Base-by-base conservation (phyloP, 2,888 invertebrate species). In the Arctia plantaginis region DNA sequence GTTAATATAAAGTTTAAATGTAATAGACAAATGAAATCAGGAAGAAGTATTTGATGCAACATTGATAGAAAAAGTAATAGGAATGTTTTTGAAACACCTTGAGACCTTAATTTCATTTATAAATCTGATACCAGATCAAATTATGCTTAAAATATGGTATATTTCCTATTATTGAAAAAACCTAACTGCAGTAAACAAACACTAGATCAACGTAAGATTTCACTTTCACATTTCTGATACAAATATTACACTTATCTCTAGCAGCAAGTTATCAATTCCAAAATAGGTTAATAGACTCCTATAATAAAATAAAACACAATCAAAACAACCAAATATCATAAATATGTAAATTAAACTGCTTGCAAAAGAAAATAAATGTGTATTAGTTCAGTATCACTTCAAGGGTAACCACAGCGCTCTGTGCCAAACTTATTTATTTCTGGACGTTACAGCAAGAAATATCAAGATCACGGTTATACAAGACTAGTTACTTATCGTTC, bases 371-470 rank as follows among this genome's bases (percentile, higher is more conserved):
- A 77, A 73, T 72, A 79, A 73, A 72, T 71, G 77, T 72, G 64
- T 82, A 75, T 80, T 80, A 72, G 80, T 80, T 81, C 77, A 81
- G 80, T 79, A 82, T 82, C 82, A 84, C 83, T 81, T 87, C 89
- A 94, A 95, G 94, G 94, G 90, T 93, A 91, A 76, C 86, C 80
- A 70, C 77, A 77, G 86, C 77, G 85, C 77, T 80, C 80, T 85
- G 88, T 94, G 94, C 94, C 94, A 94, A 94, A 90, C 82, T 81
- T 85, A 90, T 91, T 75, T 95, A 95, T 95, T 94, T 94, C 89
- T 91, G 91, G 86, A 88, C 78, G 80, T 80, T 78, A 75, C 72
- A 79, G 80, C 76, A 75, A 80, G 75, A 79, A 82, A 74, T 69
- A 82, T 84, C 90, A 92, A 91, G 90, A 91, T 90, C 91, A 93